Conservation (phyloP, 2,888 invertebrate genomes). For the Xiphydria camelus region DNA sequence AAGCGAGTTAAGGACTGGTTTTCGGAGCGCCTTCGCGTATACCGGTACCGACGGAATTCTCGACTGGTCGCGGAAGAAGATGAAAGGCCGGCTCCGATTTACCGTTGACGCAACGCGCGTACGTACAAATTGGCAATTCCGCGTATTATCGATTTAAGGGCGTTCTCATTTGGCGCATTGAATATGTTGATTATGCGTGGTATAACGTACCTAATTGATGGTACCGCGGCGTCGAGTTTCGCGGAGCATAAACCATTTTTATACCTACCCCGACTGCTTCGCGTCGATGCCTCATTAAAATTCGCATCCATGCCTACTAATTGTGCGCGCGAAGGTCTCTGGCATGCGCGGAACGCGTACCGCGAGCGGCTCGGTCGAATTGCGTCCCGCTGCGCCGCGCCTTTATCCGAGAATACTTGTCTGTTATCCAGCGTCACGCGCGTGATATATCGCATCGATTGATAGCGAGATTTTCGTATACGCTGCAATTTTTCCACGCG, state of each 20-base stretch:
- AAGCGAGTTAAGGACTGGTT: constrained; percentile 11
- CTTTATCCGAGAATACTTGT: background rate
- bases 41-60: background rate
- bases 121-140: constrained; percentile 25
- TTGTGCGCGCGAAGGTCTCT: constrained; percentile 3
- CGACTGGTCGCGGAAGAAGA: background rate
- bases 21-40: background rate
- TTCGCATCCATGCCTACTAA: constrained; percentile 27
- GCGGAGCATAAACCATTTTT: constrained; percentile 50
- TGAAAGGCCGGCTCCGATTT: background rate
- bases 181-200: constrained; percentile 43
- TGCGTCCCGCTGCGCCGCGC: too few species aligned
- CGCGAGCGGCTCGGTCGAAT: too few species aligned
- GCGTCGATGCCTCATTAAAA: constrained; percentile 47
- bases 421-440: too few species aligned
- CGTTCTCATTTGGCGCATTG: constrained; percentile 32
- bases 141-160: constrained; percentile 22
- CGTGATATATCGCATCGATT: too few species aligned
- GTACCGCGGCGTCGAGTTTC: constrained; percentile 43
- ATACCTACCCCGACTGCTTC: constrained; percentile 35
- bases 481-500: too few species aligned
- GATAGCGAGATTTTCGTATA: too few species aligned
- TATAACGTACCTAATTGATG: constrained; percentile 43
- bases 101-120: too few species aligned
- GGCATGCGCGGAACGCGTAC: background rate